Base-by-base conservation (phyloP, 1,140 invertebrate species). In the Listronotus oregonensis region DNA sequence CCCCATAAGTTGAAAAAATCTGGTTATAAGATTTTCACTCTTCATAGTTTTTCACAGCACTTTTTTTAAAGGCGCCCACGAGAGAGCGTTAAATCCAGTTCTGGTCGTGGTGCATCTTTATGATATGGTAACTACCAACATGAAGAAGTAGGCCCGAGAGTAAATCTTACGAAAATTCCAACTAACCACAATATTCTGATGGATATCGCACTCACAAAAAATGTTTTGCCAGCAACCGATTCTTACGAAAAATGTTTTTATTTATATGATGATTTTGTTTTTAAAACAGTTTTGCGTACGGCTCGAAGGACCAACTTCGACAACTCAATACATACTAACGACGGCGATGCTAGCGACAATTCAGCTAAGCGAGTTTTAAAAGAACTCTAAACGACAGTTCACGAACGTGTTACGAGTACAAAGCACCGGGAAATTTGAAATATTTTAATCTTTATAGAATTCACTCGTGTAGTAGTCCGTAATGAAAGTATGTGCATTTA, bases 321-420 rank as follows among this genome's bases (percentile, higher is more conserved):
- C 64, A 51, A 66, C 64, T 66, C 64, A 66, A 66, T 66, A 66
- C 64, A 66, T 55, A 66, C 64, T 66, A 55, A 57, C 47, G 46
- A 43, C 18, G 46, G 50, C 54, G 64, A 66, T 54, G 11, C 18
- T 32, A 60, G 64, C 64, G 64, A 65, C 63, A 65, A 44, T 63
- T 46, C 34, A 54, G 34, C 27, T 21, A 46, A 64, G 60, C 56
- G 64, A 39, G n/a, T 14, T 32, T 21, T 9, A 7, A 18, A 49
- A 17, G 34, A 62, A 46, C 43, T 34, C 31, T 18, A 1, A 37
- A 39, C 46, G 58, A 61, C n/a, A 18, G 15, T 31, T 21, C 44
- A 40, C 58, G 44, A 64, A 21, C 14, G 34, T 21, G 17, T 12
- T 8, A 37, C 31, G 34, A 39, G 9, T 8, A 9, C 34, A 3